Conservation (phyloP, 2,797 vertebrate genomes). For the Ctenopoma multispine region DNA sequence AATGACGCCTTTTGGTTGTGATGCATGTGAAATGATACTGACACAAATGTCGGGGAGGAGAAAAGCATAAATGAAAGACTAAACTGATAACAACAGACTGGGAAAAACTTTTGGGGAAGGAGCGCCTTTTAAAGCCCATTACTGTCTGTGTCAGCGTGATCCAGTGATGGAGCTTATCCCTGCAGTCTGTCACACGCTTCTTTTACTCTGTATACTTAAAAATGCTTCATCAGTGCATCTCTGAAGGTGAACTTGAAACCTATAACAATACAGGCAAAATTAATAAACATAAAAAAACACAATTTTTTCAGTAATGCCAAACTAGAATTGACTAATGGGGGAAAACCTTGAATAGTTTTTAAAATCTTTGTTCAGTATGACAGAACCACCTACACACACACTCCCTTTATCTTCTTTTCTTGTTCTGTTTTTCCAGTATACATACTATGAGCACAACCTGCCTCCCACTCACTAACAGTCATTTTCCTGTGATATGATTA, state of each 20-base stretch:
- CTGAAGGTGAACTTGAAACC: not conserved
- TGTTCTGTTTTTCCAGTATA: constrained; percentile 2
- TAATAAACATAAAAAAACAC: not conserved
- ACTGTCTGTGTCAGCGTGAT: not conserved
- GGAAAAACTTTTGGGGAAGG: not conserved
- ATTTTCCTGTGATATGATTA: constrained; percentile 22
- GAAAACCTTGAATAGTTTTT: not conserved
- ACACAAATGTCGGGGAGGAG: constrained; percentile 30
- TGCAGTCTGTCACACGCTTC: not conserved
- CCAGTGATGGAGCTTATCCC: not conserved
- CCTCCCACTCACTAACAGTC: constrained; percentile 35
- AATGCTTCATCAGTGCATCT: not conserved
- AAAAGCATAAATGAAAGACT: constrained; percentile 6
- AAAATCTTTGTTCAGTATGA: not conserved
- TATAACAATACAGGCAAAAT: not conserved
- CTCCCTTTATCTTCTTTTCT: not conserved
- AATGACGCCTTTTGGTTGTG: constrained; percentile 64
- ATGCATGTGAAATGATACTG: constrained; percentile 48
- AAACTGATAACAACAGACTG: not conserved
- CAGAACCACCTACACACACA: constrained; percentile 11
- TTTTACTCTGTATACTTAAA: too few relatives aligned
- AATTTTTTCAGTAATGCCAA: not conserved
- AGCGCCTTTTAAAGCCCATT: not conserved
- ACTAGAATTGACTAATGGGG: constrained; percentile 20
- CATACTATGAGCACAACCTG: constrained; percentile 23